Evolutionary conservation across 2,797 vertebrate genomes (phyloP), one percentile per base, ranked within the genome.

Genomic region (Rhadinocentrus ornatus): DNA sequence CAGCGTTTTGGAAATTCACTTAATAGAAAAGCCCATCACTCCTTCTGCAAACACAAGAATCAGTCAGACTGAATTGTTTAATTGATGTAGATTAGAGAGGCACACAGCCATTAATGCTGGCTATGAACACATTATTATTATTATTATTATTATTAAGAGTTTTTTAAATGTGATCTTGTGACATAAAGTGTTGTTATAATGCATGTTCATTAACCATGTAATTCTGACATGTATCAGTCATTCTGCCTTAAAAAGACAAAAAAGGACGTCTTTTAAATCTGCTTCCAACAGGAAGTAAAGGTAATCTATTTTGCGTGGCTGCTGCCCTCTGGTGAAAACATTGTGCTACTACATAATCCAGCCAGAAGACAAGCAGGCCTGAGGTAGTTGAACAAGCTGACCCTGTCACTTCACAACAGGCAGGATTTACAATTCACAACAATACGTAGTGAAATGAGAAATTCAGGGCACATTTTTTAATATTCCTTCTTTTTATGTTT

Each of bases 271-370:
- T n/a, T 18, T 39, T 11, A 41, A 35, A 12, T 44, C 15, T 37
- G 5, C 9, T 67, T 34, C 4, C 2, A 32, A n/a, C 15, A 6
- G 0, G 13, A 4, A n/a, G 15, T 37, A 6, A 20, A 16, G 5
- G 16, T 3, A 8, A 11, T 34, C 9, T 26, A 31, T 9, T 52
- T 9, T 16, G n/a, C 32, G 58, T 66, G 39, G 41, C 56, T 88
- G 80, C 81, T 71, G 59, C 88, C 88, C 70, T 65, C 64, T 0
- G 82, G 83, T 90, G 93, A 86, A 63, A 50, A 73, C 2, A 48
- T 5, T 56, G 37, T 72, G 68, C 66, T 76, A 62, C 85, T 80
- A 22, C 62, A 64, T 15, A 15, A 11, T 48, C 20, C 41, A 20
- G 16, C 6, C 39, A 62, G 39, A 22, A 34, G 20, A 44, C 12